Conservation (phyloP, 1,140 invertebrate genomes). For the Magallana ariakensis region DNA sequence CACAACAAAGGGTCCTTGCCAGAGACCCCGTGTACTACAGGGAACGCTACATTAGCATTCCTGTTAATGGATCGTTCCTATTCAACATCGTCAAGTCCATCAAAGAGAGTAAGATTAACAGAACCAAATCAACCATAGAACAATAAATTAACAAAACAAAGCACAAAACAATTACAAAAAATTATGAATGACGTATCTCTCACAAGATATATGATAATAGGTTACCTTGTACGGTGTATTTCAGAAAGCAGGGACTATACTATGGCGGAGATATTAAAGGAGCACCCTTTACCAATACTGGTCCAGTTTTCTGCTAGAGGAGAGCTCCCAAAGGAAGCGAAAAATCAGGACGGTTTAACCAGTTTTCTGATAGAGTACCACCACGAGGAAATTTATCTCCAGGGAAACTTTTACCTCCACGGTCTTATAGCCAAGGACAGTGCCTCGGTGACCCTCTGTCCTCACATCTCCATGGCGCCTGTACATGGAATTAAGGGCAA, state of each 20-base stretch:
- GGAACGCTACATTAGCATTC: slow-evolving; percentile 41
- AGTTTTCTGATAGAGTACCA: neutral
- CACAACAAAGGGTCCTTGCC: slow-evolving; percentile 9
- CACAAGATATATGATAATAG: too few species aligned
- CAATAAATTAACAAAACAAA: too few species aligned
- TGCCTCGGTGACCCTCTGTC: neutral
- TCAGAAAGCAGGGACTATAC: neutral
- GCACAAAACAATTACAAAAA: too few species aligned
- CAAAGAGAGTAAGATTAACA: slow-evolving; percentile 10
- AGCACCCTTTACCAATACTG: neutral
- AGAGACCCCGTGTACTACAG: neutral
- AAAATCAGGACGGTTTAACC: neutral
- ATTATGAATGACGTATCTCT: too few species aligned
- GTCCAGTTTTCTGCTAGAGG: neutral
- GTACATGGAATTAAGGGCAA: slow-evolving; percentile 2
- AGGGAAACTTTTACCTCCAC: neutral
- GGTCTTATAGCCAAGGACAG: neutral
- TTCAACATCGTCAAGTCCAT: slow-evolving; percentile 42
- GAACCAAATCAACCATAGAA: too few species aligned
- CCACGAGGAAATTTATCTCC: slow-evolving; percentile 12
- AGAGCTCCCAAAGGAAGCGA: neutral
- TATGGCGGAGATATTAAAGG: neutral
- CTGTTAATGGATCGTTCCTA: slow-evolving; percentile 33
- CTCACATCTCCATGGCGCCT: neutral
- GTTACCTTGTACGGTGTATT: neutral